Conservation (phyloP, 1,140 invertebrate species). For the Rhizoglyphus robini region DNA sequence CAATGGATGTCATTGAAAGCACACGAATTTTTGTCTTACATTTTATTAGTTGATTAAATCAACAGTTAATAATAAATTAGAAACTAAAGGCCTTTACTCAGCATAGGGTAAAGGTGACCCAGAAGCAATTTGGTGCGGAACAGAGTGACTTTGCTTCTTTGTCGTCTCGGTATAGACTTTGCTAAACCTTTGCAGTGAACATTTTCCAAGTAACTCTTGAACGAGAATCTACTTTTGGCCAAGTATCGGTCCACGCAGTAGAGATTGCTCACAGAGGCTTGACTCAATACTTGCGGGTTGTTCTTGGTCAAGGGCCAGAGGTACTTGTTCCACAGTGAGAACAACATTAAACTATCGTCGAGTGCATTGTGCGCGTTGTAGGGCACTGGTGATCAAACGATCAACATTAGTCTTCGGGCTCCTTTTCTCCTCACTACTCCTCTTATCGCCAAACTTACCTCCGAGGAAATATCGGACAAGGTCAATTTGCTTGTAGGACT, state of each 20-base stretch:
- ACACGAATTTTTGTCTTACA: no score
- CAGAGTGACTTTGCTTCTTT: no score
- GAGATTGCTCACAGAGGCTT: neutral
- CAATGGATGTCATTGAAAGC: no score
- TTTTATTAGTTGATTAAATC: no score
- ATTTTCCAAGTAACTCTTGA: neutral
- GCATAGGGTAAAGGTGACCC: neutral
- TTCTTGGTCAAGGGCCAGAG: neutral
- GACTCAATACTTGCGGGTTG: neutral
- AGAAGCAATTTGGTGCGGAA: neutral
- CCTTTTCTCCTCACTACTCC: no score
- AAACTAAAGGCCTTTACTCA: no score
- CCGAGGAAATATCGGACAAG: neutral
- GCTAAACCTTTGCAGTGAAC: neutral
- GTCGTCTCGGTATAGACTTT: neutral
- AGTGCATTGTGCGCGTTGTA: constrained; percentile 3
- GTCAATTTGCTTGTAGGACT: neutral
- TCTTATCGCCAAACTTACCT: neutral
- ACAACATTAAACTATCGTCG: constrained; percentile 2
- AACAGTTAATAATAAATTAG: no score
- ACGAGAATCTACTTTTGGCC: neutral
- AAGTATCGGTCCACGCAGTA: constrained; percentile 7
- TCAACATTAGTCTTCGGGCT: neutral
- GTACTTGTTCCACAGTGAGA: neutral
- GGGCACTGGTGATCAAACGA: neutral